These are phyloP conservation scores for Acanthisitta chloris DNA, from an alignment of 2,113 vertebrate genomes.

Conservation along the genomic window DNA sequence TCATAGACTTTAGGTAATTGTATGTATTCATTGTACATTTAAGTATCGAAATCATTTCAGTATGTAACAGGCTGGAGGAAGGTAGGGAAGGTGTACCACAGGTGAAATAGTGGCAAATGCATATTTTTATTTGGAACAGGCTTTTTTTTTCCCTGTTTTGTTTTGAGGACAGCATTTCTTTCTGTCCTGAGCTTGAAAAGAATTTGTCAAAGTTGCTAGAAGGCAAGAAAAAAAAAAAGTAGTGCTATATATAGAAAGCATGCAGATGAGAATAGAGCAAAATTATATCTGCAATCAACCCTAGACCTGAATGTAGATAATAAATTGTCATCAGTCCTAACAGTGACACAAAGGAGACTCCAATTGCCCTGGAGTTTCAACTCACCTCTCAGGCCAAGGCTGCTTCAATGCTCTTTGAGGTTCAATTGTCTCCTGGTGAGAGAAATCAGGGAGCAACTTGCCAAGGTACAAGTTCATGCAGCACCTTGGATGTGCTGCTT, in stretches of 20 bases:
- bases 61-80: not conserved
- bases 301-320: not conserved
- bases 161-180: not conserved
- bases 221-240: not conserved
- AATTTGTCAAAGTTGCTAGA: not conserved
- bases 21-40: not conserved
- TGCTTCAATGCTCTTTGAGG: not conserved
- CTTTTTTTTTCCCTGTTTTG: not conserved
- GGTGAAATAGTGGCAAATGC: not conserved
- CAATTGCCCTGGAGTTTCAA: not conserved
- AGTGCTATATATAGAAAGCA: not conserved
- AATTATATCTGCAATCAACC: not conserved
- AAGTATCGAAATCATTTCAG: not conserved
- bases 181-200: not conserved
- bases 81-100: not conserved
- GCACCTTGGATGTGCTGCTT: not conserved
- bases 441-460: not conserved
- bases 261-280: not conserved
- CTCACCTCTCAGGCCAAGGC: not conserved
- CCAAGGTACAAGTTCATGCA: not conserved
- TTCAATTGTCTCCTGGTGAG: not conserved
- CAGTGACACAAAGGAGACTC: not conserved
- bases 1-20: not conserved
- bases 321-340: not conserved
- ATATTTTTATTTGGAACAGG: not conserved